Evolutionary conservation across 2,113 vertebrate species (phyloP), one percentile per base, ranked within the genome.

Genomic region (Halcyon malimbica): DNA sequence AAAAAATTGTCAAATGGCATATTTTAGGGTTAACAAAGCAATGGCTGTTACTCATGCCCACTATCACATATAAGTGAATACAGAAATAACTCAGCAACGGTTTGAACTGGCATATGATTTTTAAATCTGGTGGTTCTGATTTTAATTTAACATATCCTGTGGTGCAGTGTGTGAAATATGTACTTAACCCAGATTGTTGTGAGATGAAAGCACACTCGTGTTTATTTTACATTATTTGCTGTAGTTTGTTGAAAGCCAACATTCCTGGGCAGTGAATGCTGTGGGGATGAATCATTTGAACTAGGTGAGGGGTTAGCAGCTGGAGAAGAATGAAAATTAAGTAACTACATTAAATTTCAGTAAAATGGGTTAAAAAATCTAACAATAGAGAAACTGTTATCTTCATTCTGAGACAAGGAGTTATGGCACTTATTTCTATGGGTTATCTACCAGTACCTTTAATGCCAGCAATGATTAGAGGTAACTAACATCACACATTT

Each of bases 141-240:
- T 98, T 98, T 97, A 98, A 98, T 98, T 98, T 98, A 98, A 98
- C 94, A 97, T 97, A 98, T 98, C 98, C 98, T 98, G 98, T 97
- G 90, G 95, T 97, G 96, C 95, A 97, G 95, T 97, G 97, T 98
- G 97, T 97, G 97, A 98, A 98, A 98, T 98, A 97, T 98, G 97
- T 97, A 98, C 97, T 97, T 97, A 97, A 96, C 94, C 97, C 93
- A 73, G 90, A 97, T 96, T 91, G 78, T 97, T 97, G 90, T 96
- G 91, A 98, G 97, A 98, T 98, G 98, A 98, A 98, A 98, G 97
- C 83, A 92, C 92, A 95, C 75, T 97, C 85, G 17, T 98, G 96
- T 98, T 98, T 97, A 98, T 98, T 98, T 97, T 98, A 98, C 98
- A 96, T 97, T 98, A 98, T 96, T 98, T 95, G 85, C 51, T 82